Evolutionary conservation across 2,797 vertebrate genomes (phyloP), one percentile per base, ranked within the genome.

Genomic region (Mormyrus proboscirostris): DNA sequence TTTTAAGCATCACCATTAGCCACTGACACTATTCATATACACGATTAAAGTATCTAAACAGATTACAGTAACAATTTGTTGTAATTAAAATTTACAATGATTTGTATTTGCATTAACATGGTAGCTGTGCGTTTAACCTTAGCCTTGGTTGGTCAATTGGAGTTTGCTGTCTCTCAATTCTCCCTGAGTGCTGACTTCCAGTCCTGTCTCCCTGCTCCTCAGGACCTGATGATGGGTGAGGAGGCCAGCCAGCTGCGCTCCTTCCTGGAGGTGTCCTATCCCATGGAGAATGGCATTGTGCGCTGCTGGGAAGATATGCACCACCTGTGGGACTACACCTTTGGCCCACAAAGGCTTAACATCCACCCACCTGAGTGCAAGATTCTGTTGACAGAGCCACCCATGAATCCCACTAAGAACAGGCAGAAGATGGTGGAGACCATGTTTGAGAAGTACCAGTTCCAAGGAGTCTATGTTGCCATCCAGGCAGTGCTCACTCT

Each of bases 211-310:
- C n/a, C 8, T 22, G n/a, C 47, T 44, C n/a, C 47, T 51, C 89
- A 97, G 96, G 96, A 97, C 89, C 92, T 97, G 92, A 97, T 97
- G 96, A 95, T 97, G 85, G 96, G 96, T 0, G 96, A 97, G 0
- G 96, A 97, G 91, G 96, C 96, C 89, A 97, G 96, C 2, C 94
- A 97, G 89, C 95, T 95, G 76, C 96, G 96, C 87, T 96, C 96
- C 73, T 91, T 97, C 95, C 94, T 97, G 92, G 96, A 97, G 92
- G 93, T 97, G 84, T 93, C 95, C 51, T 97, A 97, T 88, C 96
- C 96, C 62, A 97, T 97, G 96, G 96, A 97, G 91, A 97, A 97
- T 0, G 96, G 96, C 19, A 97, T 96, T 82, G 96, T 97, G 86
- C 95, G 96, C 88, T 91, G 73, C 88, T 97, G 96, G 96, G 96